Percentiles rank a stretch among this genome's conserved stretches.
Conservation (phyloP, 1,140 invertebrate genomes). For the Drosophila bocki region DNA sequence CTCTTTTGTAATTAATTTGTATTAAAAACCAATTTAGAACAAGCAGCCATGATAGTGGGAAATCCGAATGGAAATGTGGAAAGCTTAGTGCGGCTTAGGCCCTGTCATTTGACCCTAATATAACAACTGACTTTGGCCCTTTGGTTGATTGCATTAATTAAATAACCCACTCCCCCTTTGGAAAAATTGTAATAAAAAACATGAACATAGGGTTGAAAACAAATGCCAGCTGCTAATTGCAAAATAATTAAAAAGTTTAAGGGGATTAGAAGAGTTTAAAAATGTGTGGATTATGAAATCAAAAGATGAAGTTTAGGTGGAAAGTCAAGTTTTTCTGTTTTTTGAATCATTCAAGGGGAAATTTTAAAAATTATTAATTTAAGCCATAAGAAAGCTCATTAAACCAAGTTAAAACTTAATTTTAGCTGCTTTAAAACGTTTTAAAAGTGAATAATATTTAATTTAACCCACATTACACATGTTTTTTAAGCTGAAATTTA, state of each 20-base stretch:
- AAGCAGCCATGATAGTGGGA: not conserved
- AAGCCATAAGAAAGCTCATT: no score
- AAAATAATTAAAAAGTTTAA: slow-evolving; percentile 24
- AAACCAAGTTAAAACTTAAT: not conserved
- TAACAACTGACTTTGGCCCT: slow-evolving; percentile 52
- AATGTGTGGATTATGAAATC: slow-evolving; percentile 2
- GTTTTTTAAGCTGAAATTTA: not conserved
- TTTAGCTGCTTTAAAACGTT: not conserved
- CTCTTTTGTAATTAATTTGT: slow-evolving; percentile 57
- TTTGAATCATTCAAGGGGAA: no score
- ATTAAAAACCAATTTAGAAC: slow-evolving; percentile 53
- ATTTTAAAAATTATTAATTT: no score
- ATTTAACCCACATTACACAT: not conserved
- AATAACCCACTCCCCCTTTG: not conserved
- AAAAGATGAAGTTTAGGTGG: not conserved
- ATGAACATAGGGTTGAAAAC: slow-evolving; percentile 26
- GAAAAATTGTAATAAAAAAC: not conserved
- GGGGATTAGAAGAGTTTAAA: slow-evolving; percentile 9
- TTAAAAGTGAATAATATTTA: not conserved
- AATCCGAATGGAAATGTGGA: slow-evolving; percentile 12
- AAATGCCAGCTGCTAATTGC: slow-evolving; percentile 41
- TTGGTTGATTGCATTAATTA: slow-evolving; percentile 48
- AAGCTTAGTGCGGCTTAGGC: slow-evolving; percentile 45
- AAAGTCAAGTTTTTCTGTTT: not conserved
- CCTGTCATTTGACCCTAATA: slow-evolving; percentile 56